Conservation (phyloP, 2,888 invertebrate species). For the Idaea biselata region DNA sequence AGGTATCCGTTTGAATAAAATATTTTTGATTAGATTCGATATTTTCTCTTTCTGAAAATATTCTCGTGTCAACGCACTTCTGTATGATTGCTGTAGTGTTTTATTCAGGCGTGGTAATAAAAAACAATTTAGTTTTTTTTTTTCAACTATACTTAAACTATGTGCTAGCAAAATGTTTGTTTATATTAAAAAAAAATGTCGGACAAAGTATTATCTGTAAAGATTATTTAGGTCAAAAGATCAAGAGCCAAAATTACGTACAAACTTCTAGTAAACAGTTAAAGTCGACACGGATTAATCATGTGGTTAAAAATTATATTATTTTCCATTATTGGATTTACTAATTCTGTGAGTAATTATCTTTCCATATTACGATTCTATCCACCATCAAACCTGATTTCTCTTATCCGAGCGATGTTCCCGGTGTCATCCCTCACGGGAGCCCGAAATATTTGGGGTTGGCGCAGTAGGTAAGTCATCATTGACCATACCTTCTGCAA, state of each 20-base stretch:
- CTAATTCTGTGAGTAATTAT: constrained; percentile 46
- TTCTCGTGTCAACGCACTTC: background rate
- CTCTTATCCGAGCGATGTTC: no score
- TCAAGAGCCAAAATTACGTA: constrained; percentile 20
- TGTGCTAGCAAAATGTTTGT: background rate
- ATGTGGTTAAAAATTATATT: constrained; percentile 54
- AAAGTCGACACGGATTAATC: constrained; percentile 19
- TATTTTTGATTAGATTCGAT: background rate
- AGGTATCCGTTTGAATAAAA: no score
- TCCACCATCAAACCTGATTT: no score
- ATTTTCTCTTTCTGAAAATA: background rate
- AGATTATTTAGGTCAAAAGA: constrained; percentile 17
- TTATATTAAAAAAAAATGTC: background rate
- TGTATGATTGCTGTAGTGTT: background rate
- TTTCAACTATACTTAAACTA: background rate
- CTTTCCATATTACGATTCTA: background rate
- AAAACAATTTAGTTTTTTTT: background rate
- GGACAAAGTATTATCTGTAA: background rate
- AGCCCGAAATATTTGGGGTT: no score
- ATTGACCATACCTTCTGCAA: no score
- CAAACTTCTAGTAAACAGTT: constrained; percentile 17
- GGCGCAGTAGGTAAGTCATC: no score
- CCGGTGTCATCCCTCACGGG: no score
- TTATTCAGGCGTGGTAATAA: background rate
- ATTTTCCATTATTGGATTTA: constrained; percentile 43